Evolutionary conservation across 2,797 vertebrate species (phyloP).

Genomic region (Adelosebastes latens): DNA sequence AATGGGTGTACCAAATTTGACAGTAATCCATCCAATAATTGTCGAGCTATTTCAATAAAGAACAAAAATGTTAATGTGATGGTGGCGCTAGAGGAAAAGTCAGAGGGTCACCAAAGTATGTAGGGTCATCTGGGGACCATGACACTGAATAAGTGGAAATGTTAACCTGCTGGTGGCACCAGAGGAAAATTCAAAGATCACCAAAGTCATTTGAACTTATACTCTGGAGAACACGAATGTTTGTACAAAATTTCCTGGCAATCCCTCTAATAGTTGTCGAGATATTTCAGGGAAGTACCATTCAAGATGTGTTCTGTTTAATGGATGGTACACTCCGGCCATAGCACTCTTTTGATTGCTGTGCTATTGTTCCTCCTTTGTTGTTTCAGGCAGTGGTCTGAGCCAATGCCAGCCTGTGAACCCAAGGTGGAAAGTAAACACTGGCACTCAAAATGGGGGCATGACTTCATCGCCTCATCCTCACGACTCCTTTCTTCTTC

Average conservation of each 20-base stretch:
- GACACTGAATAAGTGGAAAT: neutral
- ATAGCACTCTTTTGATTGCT: neutral
- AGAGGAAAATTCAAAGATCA: neutral
- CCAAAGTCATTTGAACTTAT: neutral
- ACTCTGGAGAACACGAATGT: neutral
- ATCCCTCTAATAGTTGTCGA: neutral
- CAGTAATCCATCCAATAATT: neutral
- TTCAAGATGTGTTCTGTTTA: neutral
- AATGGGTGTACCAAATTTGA: neutral
- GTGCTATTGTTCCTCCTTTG: neutral
- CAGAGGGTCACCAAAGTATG: neutral
- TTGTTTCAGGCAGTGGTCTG: constrained; percentile 46
- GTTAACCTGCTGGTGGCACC: neutral
- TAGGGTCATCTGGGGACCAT: neutral
- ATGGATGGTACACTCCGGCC: neutral
- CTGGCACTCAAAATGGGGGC: constrained; percentile 12
- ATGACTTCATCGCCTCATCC: constrained; percentile 19
- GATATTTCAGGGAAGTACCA: neutral
- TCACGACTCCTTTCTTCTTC: constrained; percentile 3
- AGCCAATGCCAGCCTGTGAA: constrained; percentile 31
- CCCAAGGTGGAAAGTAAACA: constrained; percentile 44
- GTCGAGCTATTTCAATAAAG: neutral
- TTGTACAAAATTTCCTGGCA: neutral
- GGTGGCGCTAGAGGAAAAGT: neutral
- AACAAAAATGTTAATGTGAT: neutral